Evolutionary conservation across 1,140 invertebrate genomes (phyloP).

Genomic region (Leptoteleia sp.): DNA sequence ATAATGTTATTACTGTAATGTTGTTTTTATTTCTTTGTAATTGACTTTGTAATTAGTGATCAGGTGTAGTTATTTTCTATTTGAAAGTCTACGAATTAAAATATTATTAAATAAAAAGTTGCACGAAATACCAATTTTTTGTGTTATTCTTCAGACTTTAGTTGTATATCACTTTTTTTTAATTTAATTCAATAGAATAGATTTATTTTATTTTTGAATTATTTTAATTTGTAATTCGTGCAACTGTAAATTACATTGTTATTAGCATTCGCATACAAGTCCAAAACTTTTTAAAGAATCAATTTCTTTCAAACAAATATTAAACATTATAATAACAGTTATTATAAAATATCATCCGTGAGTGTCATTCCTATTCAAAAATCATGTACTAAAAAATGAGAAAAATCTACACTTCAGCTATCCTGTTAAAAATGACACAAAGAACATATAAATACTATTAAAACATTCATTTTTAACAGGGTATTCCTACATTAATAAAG

Average conservation of each 20-base stretch:
- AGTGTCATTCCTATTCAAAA: constrained; percentile 1
- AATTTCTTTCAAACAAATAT: constrained; percentile 12
- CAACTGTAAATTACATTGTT: constrained; percentile 16
- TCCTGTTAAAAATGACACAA: too few species aligned
- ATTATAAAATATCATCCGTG: not conserved
- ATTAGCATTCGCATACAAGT: constrained; percentile 39
- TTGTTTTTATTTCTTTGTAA: too few species aligned
- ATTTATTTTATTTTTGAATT: not conserved
- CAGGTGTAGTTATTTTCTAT: constrained; percentile 15
- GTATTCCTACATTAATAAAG: constrained; percentile 45
- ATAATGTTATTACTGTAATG: constrained; percentile 5
- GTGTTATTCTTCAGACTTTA: too few species aligned
- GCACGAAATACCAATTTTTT: constrained; percentile 21
- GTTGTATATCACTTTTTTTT: not conserved
- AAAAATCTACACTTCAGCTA: constrained; percentile 44
- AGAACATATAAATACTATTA: too few species aligned
- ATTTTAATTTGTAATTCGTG: constrained; percentile 25
- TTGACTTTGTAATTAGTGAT: constrained; percentile 34
- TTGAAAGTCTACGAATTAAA: constrained; percentile 20
- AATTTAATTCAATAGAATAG: not conserved
- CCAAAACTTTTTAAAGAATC: constrained; percentile 13
- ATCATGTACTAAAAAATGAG: constrained; percentile 33
- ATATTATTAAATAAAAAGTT: constrained; percentile 10
- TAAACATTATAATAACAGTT: constrained; percentile 10
- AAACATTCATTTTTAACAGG: too few species aligned